These are phyloP conservation scores for Cataglyphis hispanica DNA, from an alignment of 1,140 invertebrate genomes.

Conservation along the genomic window DNA sequence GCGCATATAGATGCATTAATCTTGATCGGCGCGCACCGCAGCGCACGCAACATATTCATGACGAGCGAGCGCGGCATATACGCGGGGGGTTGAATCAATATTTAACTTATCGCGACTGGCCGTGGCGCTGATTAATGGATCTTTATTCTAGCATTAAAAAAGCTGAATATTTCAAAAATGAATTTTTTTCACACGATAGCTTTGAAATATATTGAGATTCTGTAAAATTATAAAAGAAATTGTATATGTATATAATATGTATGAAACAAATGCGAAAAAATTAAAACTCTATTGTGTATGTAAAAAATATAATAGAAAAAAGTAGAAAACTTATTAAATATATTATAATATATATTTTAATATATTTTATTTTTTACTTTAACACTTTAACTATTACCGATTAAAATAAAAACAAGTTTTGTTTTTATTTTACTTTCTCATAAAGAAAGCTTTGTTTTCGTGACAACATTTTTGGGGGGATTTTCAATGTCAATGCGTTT, in stretches of 20 bases:
- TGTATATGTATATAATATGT: background rate
- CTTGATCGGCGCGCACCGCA: constrained; percentile 74
- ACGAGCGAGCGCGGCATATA: constrained; percentile 45
- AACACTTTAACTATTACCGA: too few species aligned
- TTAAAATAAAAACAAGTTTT: too few species aligned
- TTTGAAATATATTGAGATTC: constrained; percentile 21
- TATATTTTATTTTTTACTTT: too few species aligned
- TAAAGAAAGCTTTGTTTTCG: too few species aligned
- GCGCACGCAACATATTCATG: constrained; percentile 76
- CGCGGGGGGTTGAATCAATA: constrained; percentile 77
- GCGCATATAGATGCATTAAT: constrained; percentile 81
- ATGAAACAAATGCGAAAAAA: background rate
- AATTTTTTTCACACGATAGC: constrained; percentile 12
- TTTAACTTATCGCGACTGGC: constrained; percentile 80
- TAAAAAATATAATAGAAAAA: background rate
- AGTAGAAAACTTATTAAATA: too few species aligned
- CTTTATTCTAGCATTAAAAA: constrained; percentile 26
- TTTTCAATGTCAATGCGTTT: too few species aligned
- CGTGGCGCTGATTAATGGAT: constrained; percentile 72
- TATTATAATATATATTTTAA: too few species aligned
- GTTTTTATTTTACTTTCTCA: too few species aligned
- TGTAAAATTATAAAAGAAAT: background rate
- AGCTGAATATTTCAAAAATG: constrained; percentile 26
- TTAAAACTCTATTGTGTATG: background rate
- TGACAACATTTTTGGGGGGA: too few species aligned